phyloP scores from a whole-genome alignment of 1,140 invertebrate species.

The Drosophila sulfurigaster region DNA sequence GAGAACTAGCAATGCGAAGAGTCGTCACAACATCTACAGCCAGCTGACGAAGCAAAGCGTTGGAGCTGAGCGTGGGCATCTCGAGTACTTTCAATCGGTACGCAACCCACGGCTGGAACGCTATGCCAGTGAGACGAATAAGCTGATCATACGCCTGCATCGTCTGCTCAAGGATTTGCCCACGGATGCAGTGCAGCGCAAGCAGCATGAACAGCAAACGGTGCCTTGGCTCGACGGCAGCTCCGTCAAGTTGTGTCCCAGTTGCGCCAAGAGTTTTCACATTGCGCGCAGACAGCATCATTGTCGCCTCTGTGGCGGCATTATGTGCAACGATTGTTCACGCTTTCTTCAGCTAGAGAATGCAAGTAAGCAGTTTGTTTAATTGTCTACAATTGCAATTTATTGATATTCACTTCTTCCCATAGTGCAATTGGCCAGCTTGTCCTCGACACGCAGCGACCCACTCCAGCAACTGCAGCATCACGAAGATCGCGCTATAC shows the following conservation, averaged over 20 bases:
- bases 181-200: constrained; percentile 91
- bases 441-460: constrained; percentile 66
- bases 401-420: background rate
- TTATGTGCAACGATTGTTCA: constrained; percentile 98
- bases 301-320: constrained; percentile 97
- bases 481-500: constrained; percentile 86
- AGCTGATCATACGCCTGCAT: constrained; percentile 96
- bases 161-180: constrained; percentile 95
- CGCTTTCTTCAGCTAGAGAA: constrained; percentile 92
- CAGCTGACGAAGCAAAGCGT: constrained; percentile 89
- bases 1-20: constrained; percentile 55
- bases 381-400: background rate
- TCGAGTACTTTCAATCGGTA: constrained; percentile 92
- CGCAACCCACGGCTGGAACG: constrained; percentile 91
- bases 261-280: constrained; percentile 95
- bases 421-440: constrained; percentile 74
- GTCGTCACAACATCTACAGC: constrained; percentile 83
- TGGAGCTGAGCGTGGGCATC: constrained; percentile 89
- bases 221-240: constrained; percentile 97
- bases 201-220: constrained; percentile 91
- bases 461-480: constrained; percentile 58
- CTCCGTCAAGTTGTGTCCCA: constrained; percentile 95
- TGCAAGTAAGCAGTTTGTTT: constrained; percentile 89
- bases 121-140: constrained; percentile 97
- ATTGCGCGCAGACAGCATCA: constrained; percentile 96